Percentiles rank a stretch among this genome's conserved stretches.
Conservation (phyloP, 1,140 invertebrate genomes). For the Cardiocondyla obscurior region DNA sequence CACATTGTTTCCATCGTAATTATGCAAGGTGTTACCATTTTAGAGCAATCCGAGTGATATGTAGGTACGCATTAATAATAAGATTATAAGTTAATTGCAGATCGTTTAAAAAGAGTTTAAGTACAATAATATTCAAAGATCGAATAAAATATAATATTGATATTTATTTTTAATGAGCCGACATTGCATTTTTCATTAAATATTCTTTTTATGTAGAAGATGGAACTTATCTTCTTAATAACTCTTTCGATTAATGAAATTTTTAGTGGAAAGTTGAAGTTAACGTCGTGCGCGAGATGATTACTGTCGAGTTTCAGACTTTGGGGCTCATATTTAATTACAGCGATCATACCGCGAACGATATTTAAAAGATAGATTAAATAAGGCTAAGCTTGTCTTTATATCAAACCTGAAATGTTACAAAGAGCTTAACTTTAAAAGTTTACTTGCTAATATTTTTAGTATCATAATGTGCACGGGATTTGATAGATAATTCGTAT, state of each 20-base stretch:
- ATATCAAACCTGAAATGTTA: not conserved
- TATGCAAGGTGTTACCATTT: slow-evolving; percentile 38
- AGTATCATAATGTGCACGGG: too few relatives aligned
- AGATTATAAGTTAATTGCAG: too few relatives aligned
- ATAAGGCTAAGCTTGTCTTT: not conserved
- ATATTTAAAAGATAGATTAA: slow-evolving; percentile 25
- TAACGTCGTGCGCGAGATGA: too few relatives aligned
- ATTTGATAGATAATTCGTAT: too few relatives aligned
- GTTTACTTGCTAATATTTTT: not conserved
- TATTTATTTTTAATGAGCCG: slow-evolving; percentile 26
- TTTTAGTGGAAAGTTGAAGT: slow-evolving; percentile 21
- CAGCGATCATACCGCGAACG: not conserved
- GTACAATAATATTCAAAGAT: not conserved
- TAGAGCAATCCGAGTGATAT: not conserved
- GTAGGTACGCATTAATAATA: slow-evolving; percentile 5
- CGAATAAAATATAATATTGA: not conserved
- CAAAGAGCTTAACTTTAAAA: not conserved
- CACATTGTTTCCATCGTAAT: slow-evolving; percentile 50
- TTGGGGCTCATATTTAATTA: slow-evolving; percentile 25
- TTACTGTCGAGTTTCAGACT: not conserved
- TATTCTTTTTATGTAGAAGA: slow-evolving; percentile 4
- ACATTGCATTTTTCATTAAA: slow-evolving; percentile 33
- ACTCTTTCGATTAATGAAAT: slow-evolving; percentile 43
- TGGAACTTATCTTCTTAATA: slow-evolving; percentile 17
- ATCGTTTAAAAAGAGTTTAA: not conserved